A percentile compares a stretch with the other conserved stretches of the same genome.
phyloP scores from a whole-genome alignment of 1,140 invertebrate genomes.

The Diprion similis region DNA sequence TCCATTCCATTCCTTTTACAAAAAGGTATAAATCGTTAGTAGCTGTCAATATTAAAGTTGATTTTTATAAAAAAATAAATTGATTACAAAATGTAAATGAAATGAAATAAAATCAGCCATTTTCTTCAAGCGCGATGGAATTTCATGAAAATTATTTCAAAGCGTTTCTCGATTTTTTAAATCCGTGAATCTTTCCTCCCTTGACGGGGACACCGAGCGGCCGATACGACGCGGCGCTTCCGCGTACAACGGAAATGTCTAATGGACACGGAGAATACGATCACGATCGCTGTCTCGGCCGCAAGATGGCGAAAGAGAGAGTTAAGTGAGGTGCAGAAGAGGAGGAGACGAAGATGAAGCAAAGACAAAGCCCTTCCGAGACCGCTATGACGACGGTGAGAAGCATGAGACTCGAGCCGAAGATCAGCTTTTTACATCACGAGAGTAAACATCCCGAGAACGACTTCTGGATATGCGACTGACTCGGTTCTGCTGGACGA shows the following conservation, averaged over 20 bases:
- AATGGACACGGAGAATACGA: neutral
- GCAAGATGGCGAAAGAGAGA: neutral
- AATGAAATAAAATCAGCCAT: no score
- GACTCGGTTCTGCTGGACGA: no score
- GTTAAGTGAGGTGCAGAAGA: neutral
- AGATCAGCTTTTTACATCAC: neutral
- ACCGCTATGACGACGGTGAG: neutral
- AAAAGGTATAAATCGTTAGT: no score
- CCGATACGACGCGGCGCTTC: neutral
- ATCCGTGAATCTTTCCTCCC: no score
- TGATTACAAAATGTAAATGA: no score
- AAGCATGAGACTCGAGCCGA: neutral
- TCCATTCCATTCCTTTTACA: no score
- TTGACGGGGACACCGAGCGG: no score
- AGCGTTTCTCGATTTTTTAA: no score
- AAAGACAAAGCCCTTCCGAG: neutral
- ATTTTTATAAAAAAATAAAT: no score
- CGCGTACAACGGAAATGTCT: conserved; percentile 3
- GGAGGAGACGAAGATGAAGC: neutral
- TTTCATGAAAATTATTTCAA: no score
- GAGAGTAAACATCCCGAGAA: neutral
- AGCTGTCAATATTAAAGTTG: no score
- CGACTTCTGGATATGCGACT: neutral
- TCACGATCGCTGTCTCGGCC: neutral
- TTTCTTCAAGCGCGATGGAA: no score